A percentile compares a stretch with the other conserved stretches of the same genome.
Conservation (phyloP, 1,140 invertebrate genomes). For the Pseudomyrmex concolor region DNA sequence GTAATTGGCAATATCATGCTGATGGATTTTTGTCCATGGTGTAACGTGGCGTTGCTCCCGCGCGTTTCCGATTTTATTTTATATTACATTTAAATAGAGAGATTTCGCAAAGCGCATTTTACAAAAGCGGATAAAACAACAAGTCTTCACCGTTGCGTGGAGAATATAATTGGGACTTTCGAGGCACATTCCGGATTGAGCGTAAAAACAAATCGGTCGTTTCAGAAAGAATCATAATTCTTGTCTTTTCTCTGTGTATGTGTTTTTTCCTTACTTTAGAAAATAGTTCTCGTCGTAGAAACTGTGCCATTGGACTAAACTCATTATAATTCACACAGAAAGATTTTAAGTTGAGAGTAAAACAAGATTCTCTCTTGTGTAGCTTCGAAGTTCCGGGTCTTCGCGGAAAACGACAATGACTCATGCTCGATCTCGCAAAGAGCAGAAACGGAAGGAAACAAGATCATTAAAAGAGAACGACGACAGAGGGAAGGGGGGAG, state of each 20-base stretch:
- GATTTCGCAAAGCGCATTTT: no score
- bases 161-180: background rate
- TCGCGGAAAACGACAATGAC: conserved; percentile 39
- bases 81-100: conserved; percentile 7
- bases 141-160: no score
- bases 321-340: conserved; percentile 38
- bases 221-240: background rate
- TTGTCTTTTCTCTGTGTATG: background rate
- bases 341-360: conserved; percentile 30
- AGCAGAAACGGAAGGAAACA: conserved; percentile 34
- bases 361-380: conserved; percentile 33
- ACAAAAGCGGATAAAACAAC: no score
- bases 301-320: conserved; percentile 45
- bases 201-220: conserved; percentile 6
- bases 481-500: background rate
- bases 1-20: conserved; percentile 64
- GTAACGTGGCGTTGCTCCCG: background rate
- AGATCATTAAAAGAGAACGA: conserved; percentile 44
- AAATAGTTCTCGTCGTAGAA: conserved; percentile 21
- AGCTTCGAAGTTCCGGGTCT: conserved; percentile 35
- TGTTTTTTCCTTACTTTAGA: background rate
- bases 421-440: conserved; percentile 48
- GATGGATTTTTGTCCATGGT: conserved; percentile 65
- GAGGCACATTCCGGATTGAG: background rate
- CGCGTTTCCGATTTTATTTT: conserved; percentile 30